phyloP scores from a whole-genome alignment of 35 echinoderm and acorn worm species.

The Acanthaster planci region DNA sequence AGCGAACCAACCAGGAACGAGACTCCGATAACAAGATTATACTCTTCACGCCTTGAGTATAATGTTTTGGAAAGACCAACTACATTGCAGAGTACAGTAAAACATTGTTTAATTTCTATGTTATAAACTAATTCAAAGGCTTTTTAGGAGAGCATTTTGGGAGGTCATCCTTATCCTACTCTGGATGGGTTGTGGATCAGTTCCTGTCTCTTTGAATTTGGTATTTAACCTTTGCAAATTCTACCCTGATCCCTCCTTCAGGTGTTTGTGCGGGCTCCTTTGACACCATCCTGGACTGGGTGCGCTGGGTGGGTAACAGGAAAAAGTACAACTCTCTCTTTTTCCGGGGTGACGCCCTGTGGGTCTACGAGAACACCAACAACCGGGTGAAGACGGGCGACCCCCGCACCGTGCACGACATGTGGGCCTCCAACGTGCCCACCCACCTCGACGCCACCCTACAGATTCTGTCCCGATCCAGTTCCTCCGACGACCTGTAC shows the following conservation, averaged over 20 bases:
- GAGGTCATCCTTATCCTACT: too few relatives aligned
- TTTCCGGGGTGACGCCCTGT: conserved; percentile 49
- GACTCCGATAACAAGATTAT: too few relatives aligned
- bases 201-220: too few relatives aligned
- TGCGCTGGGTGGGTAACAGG: conserved; percentile 9
- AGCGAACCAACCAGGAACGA: too few relatives aligned
- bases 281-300: conserved; percentile 82
- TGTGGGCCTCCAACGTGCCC: conserved; percentile 46
- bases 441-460: conserved; percentile 74
- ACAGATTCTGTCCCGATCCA: conserved; percentile 52
- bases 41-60: too few relatives aligned
- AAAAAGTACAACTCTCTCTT: conserved; percentile 75
- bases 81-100: too few relatives aligned
- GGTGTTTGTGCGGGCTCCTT: conserved; percentile 64
- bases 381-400: conserved; percentile 51
- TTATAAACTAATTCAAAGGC: too few relatives aligned
- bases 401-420: conserved; percentile 26
- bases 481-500: conserved; percentile 55
- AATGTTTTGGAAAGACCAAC: too few relatives aligned
- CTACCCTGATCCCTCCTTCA: not conserved
- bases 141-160: too few relatives aligned
- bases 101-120: too few relatives aligned
- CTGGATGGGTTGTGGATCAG: too few relatives aligned
- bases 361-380: conserved; percentile 78
- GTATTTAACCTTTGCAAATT: too few relatives aligned